Evolutionary conservation across 2,888 invertebrate genomes (phyloP).

Genomic region (Ectemnius lituratus): DNA sequence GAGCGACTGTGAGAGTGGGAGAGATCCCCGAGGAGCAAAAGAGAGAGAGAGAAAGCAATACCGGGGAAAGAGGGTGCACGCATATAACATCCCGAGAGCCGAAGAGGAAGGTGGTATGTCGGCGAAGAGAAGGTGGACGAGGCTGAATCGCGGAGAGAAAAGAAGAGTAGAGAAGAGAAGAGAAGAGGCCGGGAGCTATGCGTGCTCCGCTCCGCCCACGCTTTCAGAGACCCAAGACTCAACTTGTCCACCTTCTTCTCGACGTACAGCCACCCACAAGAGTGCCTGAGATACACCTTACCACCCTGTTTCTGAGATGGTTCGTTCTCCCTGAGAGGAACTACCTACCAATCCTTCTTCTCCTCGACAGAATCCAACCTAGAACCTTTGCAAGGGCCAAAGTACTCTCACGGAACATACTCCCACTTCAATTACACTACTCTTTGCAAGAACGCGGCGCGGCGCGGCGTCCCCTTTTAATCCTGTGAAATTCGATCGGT

Average conservation of each 20-base stretch:
- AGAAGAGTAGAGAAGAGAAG: constrained; percentile 52
- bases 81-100: constrained; percentile 44
- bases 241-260: constrained; percentile 77
- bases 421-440: no score
- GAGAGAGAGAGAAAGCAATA: constrained; percentile 26
- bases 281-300: constrained; percentile 54
- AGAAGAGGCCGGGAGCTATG: constrained; percentile 76
- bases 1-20: constrained; percentile 39
- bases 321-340: no score
- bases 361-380: background rate
- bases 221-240: constrained; percentile 76
- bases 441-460: no score
- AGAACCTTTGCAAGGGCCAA: no score
- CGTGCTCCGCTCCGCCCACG: constrained; percentile 78
- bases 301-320: constrained; percentile 39
- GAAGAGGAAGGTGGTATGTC: constrained; percentile 46
- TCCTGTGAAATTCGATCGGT: no score
- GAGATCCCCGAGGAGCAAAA: constrained; percentile 37
- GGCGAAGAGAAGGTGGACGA: constrained; percentile 26
- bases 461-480: no score
- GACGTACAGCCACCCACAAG: constrained; percentile 73
- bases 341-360: background rate
- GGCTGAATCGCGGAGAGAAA: constrained; percentile 39
- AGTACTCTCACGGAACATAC: no score
- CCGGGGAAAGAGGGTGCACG: constrained; percentile 33